Evolutionary conservation across 2,797 vertebrate genomes (phyloP), one percentile per base, ranked within the genome.

Genomic region (Sandelia bainsii): DNA sequence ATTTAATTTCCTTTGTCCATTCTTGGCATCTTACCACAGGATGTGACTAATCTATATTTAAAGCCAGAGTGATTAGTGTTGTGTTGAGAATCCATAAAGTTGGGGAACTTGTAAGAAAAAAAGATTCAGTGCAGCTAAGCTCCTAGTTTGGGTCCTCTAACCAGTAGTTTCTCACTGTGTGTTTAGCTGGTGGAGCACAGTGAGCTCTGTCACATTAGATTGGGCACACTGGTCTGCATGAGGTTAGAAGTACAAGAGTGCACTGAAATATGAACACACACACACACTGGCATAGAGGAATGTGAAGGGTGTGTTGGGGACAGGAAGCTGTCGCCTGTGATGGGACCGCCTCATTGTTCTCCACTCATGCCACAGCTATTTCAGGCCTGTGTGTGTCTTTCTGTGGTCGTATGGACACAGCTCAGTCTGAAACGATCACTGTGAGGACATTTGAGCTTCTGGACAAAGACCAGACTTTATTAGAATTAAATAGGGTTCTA

Each of bases 341-440:
- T 25, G 10, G 77, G 79, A 68, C 85, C 14, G 44, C 69, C 60
- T 84, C 82, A 91, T 92, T 92, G 90, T 92, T 92, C 80, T 90
- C 75, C 79, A 82, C 67, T 81, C 82, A 89, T 48, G 71, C 74
- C 61, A 45, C 48, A 56, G 87, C 82, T 91, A 91, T 91, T 91
- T 90, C 75, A 81, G 81, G 84, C 78, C 34, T 45, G 1, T 54
- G 58, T 58, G 62, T 53, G 44, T 52, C 64, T 65, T 53, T 56
- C 16, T 60, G 51, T 67, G 37, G 58, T 6, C 5, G n/a, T 20
- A n/a, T 48, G n/a, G 19, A 20, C n/a, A 9, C 3, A 48, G 6
- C 17, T 19, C 16, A 44, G 4, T 44, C 16, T 16, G 16, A 17
- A 44, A 40, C 39, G 11, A 40, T 40, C 5, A 16, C 6, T 42